A percentile compares a stretch with the other conserved stretches of the same genome.
These are phyloP conservation scores for Acrocyrtus sp. DNA, from an alignment of 2,888 invertebrate genomes.

Conservation along the genomic window DNA sequence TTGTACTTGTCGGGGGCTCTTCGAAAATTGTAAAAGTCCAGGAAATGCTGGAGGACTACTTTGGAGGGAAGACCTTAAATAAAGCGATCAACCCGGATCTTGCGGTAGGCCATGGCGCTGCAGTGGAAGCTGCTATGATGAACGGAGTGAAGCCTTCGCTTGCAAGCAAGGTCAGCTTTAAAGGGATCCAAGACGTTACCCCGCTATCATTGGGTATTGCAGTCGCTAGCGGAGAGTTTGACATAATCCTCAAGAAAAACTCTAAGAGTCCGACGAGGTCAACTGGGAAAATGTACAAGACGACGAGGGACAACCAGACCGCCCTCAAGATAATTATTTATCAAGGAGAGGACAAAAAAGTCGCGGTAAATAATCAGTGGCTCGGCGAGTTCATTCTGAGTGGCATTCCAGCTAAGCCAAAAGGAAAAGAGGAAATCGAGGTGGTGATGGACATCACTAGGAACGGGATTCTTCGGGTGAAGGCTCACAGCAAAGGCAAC, in stretches of 20 bases:
- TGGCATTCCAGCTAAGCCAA: conserved; percentile 25
- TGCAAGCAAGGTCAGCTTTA: background rate
- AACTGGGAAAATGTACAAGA: conserved; percentile 1
- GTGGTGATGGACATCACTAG: conserved; percentile 23
- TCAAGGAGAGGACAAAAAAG: conserved; percentile 20
- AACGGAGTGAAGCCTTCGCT: conserved; percentile 69
- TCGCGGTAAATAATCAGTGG: background rate
- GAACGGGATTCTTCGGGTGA: conserved; percentile 19
- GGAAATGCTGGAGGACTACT: conserved; percentile 67
- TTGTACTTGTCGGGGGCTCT: conserved; percentile 44
- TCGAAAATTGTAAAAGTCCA: conserved; percentile 39
- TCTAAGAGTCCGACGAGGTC: conserved; percentile 1
- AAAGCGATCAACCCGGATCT: conserved; percentile 70
- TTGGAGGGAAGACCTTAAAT: conserved; percentile 68
- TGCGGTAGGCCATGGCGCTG: conserved; percentile 71
- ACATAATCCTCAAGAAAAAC: conserved; percentile 21
- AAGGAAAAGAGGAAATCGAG: conserved; percentile 10
- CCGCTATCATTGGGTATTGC: conserved; percentile 42
- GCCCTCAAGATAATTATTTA: conserved; percentile 12
- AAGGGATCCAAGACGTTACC: conserved; percentile 21
- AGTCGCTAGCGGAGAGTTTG: background rate
- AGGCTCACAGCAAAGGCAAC: conserved; percentile 2
- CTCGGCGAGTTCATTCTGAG: conserved; percentile 17
- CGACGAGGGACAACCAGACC: conserved; percentile 13
- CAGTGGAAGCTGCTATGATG: conserved; percentile 71